Evolutionary conservation across 2,113 vertebrate species (phyloP).

Genomic region (Myrmophylax atrothorax): DNA sequence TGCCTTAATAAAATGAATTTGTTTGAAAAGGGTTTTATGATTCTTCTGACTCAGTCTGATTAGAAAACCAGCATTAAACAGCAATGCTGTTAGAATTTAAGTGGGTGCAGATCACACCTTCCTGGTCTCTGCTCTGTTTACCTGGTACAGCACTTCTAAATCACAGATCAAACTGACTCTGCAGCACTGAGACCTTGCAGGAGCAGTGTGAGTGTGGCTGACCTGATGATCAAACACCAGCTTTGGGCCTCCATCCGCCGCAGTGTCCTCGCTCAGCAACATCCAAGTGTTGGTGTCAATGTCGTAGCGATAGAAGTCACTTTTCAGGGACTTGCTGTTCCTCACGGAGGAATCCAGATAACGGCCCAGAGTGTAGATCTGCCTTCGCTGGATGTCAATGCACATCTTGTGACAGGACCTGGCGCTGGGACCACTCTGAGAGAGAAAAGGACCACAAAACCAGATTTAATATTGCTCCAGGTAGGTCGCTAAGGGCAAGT

Average conservation of each 20-base stretch:
- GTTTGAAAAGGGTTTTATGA: neutral
- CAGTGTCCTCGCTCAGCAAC: slow-evolving; percentile 93
- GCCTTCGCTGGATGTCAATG: slow-evolving; percentile 93
- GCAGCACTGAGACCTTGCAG: neutral
- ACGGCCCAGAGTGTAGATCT: slow-evolving; percentile 96
- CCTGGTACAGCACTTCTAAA: neutral
- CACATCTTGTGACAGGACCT: slow-evolving; percentile 99
- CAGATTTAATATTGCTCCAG: neutral
- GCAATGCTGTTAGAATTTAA: neutral
- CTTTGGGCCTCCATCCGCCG: slow-evolving; percentile 94
- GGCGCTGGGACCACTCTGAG: slow-evolving; percentile 92
- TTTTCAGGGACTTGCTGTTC: slow-evolving; percentile 98
- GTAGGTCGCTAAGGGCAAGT: neutral
- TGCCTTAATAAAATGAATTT: neutral
- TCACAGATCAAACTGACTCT: neutral
- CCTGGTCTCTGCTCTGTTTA: neutral
- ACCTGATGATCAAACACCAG: slow-evolving; percentile 99
- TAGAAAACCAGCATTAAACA: neutral
- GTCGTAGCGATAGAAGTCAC: slow-evolving; percentile 97
- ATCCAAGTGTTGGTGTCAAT: slow-evolving; percentile 95
- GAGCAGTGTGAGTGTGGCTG: neutral
- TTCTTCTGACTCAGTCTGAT: neutral
- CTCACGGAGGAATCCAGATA: slow-evolving; percentile 97
- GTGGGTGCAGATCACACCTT: neutral
- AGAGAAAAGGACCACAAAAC: neutral